Evolutionary conservation across 2,888 invertebrate species (phyloP).

Genomic region (Clunio marinus): DNA sequence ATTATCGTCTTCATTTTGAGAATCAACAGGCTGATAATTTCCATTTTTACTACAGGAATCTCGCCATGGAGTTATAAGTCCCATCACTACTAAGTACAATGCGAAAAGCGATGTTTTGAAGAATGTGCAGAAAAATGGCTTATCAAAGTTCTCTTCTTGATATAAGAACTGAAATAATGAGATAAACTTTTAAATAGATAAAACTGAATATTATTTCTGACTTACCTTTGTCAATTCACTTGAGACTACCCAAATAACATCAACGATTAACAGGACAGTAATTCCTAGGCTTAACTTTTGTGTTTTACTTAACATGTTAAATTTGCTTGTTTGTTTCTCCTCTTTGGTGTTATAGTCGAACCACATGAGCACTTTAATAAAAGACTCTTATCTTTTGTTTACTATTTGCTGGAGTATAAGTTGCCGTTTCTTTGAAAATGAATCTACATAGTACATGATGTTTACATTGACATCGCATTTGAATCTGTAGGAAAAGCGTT

Average conservation of each 20-base stretch:
- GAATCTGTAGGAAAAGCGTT: not conserved
- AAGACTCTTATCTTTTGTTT: constrained; percentile 13
- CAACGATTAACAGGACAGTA: constrained; percentile 81
- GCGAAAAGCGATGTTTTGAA: constrained; percentile 92
- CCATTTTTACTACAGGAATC: constrained; percentile 69
- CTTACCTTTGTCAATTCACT: constrained; percentile 89
- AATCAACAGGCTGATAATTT: constrained; percentile 73
- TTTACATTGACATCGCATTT: not conserved
- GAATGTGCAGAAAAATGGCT: constrained; percentile 95
- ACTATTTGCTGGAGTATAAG: not conserved
- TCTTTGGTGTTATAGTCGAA: not conserved
- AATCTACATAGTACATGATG: constrained; percentile 11
- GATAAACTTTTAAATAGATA: constrained; percentile 15
- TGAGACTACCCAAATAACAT: constrained; percentile 93
- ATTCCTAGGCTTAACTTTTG: constrained; percentile 79
- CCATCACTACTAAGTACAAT: constrained; percentile 82
- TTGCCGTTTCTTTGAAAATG: not conserved
- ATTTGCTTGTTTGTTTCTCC: not conserved
- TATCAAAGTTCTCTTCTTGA: constrained; percentile 76
- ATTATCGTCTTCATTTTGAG: constrained; percentile 73
- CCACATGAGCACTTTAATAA: not conserved
- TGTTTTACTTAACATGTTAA: constrained; percentile 57
- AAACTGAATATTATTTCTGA: not conserved
- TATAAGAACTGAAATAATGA: constrained; percentile 72
- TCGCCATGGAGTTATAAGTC: constrained; percentile 86